These are phyloP conservation scores for Discoglossus pictus DNA, from an alignment of 2,797 vertebrate species.

Conservation along the genomic window DNA sequence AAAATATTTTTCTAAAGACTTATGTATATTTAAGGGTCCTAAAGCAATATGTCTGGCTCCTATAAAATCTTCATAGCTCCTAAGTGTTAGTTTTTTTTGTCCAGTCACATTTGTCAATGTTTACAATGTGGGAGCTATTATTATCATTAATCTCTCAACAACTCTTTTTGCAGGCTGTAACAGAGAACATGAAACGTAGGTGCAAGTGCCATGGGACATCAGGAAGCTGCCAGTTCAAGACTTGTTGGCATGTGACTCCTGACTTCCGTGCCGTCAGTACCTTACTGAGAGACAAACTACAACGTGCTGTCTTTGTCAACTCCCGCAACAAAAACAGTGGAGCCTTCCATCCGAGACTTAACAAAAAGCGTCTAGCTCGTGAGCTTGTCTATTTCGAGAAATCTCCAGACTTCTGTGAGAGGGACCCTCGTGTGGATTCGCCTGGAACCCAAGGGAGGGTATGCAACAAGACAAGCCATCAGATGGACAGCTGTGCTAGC, in stretches of 20 bases:
- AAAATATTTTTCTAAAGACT: too few species aligned
- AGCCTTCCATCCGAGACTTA: constrained; percentile 80
- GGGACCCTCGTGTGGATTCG: constrained; percentile 76
- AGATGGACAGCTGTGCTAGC: constrained; percentile 83
- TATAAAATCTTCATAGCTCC: too few species aligned
- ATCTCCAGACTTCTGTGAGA: constrained; percentile 90
- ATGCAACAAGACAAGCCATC: constrained; percentile 66
- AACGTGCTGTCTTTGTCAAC: constrained; percentile 84
- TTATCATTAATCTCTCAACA: not conserved
- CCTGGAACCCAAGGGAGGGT: constrained; percentile 74
- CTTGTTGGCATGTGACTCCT: constrained; percentile 89
- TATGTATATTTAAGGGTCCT: too few species aligned
- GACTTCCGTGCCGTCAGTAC: constrained; percentile 85
- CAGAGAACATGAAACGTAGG: constrained; percentile 88
- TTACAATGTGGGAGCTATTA: too few species aligned
- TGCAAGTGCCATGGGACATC: constrained; percentile 93
- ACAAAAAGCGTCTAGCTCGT: constrained; percentile 76
- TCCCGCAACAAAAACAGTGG: constrained; percentile 92
- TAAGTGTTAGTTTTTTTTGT: too few species aligned
- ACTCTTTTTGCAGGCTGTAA: constrained; percentile 75
- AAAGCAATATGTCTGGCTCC: too few species aligned
- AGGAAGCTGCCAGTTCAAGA: constrained; percentile 93
- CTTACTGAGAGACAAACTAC: constrained; percentile 80
- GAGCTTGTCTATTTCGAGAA: constrained; percentile 92
- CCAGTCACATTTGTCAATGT: too few species aligned